phyloP scores from a whole-genome alignment of 2,888 invertebrate genomes.

The Mimachlamys varia region DNA sequence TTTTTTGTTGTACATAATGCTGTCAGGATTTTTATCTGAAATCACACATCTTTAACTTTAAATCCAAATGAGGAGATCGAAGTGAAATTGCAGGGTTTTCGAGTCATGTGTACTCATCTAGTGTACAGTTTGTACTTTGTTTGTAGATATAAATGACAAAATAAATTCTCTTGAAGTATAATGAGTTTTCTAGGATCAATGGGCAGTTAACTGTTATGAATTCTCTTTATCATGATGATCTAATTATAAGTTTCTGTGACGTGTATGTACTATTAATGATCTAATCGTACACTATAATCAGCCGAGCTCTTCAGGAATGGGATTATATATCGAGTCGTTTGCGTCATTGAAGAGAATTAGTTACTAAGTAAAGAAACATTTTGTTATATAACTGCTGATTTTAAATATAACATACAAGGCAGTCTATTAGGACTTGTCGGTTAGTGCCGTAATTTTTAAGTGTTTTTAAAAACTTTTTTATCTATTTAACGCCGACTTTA shows the following conservation, averaged over 20 bases:
- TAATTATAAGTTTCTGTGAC: neutral
- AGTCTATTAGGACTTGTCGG: too few species aligned
- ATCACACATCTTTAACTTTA: too few species aligned
- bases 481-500: too few species aligned
- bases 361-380: too few species aligned
- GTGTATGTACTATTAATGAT: constrained; percentile 2
- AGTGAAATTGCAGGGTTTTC: too few species aligned
- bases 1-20: neutral
- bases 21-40: neutral
- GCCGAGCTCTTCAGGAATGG: neutral
- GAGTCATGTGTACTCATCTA: too few species aligned
- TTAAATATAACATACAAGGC: too few species aligned
- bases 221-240: neutral
- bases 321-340: neutral
- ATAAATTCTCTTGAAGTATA: neutral
- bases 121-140: too few species aligned
- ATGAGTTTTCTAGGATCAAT: neutral
- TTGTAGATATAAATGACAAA: neutral
- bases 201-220: neutral
- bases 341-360: too few species aligned
- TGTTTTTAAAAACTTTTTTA: too few species aligned
- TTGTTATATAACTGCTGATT: too few species aligned
- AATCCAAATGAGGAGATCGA: neutral
- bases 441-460: too few species aligned
- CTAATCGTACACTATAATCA: neutral